Evolutionary conservation across 1,140 invertebrate genomes (phyloP).

Genomic region (Hirudo medicinalis): DNA sequence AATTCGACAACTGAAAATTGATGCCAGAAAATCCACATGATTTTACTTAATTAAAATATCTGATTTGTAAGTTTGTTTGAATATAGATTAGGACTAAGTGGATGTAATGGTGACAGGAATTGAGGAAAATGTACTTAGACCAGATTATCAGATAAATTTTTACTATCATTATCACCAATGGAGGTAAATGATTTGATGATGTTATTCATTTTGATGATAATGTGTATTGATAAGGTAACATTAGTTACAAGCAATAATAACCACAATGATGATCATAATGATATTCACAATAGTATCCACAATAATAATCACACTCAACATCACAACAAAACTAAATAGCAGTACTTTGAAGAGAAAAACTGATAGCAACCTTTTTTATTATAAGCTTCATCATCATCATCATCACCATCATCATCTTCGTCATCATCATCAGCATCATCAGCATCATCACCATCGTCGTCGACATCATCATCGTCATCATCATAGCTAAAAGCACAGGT

Average conservation of each 20-base stretch:
- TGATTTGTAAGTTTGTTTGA: no score
- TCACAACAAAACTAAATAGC: background rate
- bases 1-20: no score
- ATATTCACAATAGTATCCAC: no score
- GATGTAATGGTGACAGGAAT: no score
- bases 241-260: no score
- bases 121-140: no score
- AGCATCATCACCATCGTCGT: background rate
- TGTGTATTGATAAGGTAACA: background rate
- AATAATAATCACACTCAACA: no score
- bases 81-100: no score
- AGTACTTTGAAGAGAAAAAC: background rate
- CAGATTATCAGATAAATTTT: no score
- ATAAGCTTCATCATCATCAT: background rate
- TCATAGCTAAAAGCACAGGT: background rate
- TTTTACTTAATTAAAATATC: no score
- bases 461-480: constrained; percentile 1
- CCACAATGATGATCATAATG: no score
- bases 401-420: constrained; percentile 3
- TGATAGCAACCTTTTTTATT: background rate
- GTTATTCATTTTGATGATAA: background rate
- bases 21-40: no score
- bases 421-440: constrained; percentile 5
- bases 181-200: background rate
- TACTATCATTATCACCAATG: constrained; percentile 11